Base-by-base conservation (phyloP, 2,888 invertebrate species). In the Diachrysia chrysitis region DNA sequence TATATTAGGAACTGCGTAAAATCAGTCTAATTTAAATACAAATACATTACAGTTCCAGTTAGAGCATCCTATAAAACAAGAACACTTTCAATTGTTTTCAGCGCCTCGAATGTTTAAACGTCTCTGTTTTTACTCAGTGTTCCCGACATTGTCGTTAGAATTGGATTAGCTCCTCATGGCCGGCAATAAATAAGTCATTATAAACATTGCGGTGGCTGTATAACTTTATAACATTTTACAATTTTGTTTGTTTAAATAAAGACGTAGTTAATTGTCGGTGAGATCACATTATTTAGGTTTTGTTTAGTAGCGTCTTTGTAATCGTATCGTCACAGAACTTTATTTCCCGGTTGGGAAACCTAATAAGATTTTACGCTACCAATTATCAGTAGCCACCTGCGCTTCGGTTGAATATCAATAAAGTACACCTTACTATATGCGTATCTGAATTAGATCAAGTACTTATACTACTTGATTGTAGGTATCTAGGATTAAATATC, bases 131-230 rank as follows among this genome's bases (percentile, higher is more conserved):
- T 58, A 62, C 66, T 71, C 51, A 58, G 61, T 66, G 82, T 79
- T 73, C 76, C 82, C 77, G 80, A 71, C 83, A 85, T 81, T 85
- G 83, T 78, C 83, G 83, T 83, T 82, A 84, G 87, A 87, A 87
- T 87, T 83, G 80, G 83, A 86, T 88, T 86, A 86, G 80, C 82
- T 83, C 73, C 78, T 86, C 85, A 84, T 73, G 83, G 83, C 79
- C 82, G 60, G 82, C 78, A 84, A 86, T 88, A 86, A 88, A 89
- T 82, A 83, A 70, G 72, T 72, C 69, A 69, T 66, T 77, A 75
- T 85, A 85, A 82, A 82, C 73, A 80, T 23, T 71, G 74, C 56
- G 77, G 79, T 65, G 67, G 51, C 66, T 69, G 59, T 68, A 66
- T 56, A 63, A 68, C 71, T 73, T 74, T 69, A 78, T 71, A 78